Evolutionary conservation across 2,113 vertebrate genomes (phyloP), one percentile per base, ranked within the genome.

Genomic region (Camelus bactrianus): DNA sequence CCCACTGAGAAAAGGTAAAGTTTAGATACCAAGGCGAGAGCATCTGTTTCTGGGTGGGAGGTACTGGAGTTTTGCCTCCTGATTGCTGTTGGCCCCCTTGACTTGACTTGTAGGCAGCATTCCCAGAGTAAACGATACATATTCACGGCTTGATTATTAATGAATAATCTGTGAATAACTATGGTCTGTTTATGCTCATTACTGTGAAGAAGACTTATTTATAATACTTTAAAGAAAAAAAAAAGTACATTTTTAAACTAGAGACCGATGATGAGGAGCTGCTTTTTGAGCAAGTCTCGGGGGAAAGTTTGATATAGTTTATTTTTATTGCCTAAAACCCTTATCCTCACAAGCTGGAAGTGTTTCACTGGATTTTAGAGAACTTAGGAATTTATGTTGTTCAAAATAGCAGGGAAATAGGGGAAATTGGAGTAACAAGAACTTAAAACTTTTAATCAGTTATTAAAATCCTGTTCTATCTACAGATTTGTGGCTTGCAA

Each of bases 41-140:
- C 50, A 15, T 69, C 28, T 54, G 76, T 60, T 38, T 22, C 28
- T 17, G 64, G 64, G 3, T 19, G 46, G 75, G 77, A 82, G 17
- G 46, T 70, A 17, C 6, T 89, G 97, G 64, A 2, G 32, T 93
- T 94, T 95, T 89, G 67, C 87, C 62, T 87, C 0, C 77, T 97
- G 94, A 97, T 96, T 96, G 87, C 97, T 95, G 81, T 95, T 81
- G 92, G 91, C 60, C 81, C 91, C 97, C 93, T 97, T 30, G n/a
- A 93, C 56, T 95, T 97, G 89, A 93, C 13, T 97, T 82, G 6
- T 92, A 97, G 89, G 75, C 86, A 95, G 58, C n/a, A 48, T 96
- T 98, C 98, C 96, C 94, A 52, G 97, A 98, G 97, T 95, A 96
- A 98, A 97, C 93, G 95, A 92, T 98, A 96, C 89, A 73, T 98